phyloP scores from a whole-genome alignment of 2,888 invertebrate genomes.

The Rhamphomyia laevipes region DNA sequence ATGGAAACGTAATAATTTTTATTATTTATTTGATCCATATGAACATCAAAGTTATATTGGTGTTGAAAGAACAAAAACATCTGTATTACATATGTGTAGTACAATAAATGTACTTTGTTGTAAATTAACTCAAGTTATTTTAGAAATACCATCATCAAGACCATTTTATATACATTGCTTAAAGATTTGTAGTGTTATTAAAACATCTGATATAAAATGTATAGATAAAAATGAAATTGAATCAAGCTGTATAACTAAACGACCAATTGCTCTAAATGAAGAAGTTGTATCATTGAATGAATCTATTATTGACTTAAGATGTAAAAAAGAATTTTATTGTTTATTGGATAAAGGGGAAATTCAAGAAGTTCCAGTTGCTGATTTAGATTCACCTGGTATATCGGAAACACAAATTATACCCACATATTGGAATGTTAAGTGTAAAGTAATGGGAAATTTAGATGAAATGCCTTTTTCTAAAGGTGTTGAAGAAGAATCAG shows the following conservation, averaged over 20 bases:
- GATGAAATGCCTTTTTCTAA: neutral
- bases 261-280: neutral
- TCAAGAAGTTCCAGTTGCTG: constrained; percentile 5
- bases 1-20: constrained; percentile 28
- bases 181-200: neutral
- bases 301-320: constrained; percentile 10
- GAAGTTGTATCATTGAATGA: constrained; percentile 16
- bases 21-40: constrained; percentile 33
- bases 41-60: constrained; percentile 18
- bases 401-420: constrained; percentile 11
- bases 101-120: constrained; percentile 25
- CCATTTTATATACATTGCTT: constrained; percentile 13
- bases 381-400: constrained; percentile 17
- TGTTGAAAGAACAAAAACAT: constrained; percentile 15
- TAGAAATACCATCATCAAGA: constrained; percentile 27
- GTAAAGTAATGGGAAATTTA: neutral
- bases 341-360: constrained; percentile 1
- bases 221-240: neutral
- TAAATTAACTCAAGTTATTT: constrained; percentile 26
- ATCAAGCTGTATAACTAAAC: neutral
- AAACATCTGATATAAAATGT: neutral
- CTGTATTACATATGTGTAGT: constrained; percentile 30
- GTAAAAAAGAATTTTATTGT: constrained; percentile 5
- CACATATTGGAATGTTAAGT: neutral
- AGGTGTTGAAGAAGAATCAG: neutral